Percentiles rank a stretch among this genome's conserved stretches.
These are phyloP conservation scores for Ctena decussata DNA, from an alignment of 2,888 invertebrate species.

Conservation along the genomic window DNA sequence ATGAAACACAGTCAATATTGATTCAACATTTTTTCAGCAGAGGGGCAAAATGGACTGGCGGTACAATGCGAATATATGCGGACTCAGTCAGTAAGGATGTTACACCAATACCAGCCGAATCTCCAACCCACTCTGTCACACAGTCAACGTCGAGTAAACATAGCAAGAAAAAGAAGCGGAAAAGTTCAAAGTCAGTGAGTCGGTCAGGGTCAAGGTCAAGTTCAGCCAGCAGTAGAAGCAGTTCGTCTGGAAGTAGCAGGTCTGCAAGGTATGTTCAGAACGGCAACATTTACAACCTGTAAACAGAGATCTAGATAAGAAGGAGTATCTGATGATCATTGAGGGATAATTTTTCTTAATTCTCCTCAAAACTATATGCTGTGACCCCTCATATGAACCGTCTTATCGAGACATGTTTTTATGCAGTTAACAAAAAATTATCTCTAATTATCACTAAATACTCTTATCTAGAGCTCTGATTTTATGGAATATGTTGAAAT, in stretches of 20 bases:
- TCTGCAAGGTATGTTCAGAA: constrained; percentile 75
- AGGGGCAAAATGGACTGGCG: constrained; percentile 56
- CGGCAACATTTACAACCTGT: no score
- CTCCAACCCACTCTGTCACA: constrained; percentile 69
- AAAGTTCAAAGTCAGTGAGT: constrained; percentile 64
- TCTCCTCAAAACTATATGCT: no score
- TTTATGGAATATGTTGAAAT: no score
- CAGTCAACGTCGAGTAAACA: constrained; percentile 52
- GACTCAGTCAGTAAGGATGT: constrained; percentile 63
- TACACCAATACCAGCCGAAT: constrained; percentile 62
- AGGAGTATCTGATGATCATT: no score
- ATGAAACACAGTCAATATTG: no score
- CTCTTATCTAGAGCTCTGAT: no score
- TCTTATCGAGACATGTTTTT: no score
- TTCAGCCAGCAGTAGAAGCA: constrained; percentile 83
- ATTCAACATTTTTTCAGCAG: constrained; percentile 53
- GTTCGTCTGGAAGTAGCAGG: constrained; percentile 85
- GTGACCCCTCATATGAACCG: no score
- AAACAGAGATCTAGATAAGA: no score
- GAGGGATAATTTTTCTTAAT: no score
- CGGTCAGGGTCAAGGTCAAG: constrained; percentile 82
- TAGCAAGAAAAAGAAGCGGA: constrained; percentile 67
- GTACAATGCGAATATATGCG: constrained; percentile 41
- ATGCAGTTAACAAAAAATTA: no score
- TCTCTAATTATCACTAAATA: no score